These are phyloP conservation scores for Varanus komodoensis DNA, from an alignment of 2,113 vertebrate genomes.

Conservation along the genomic window DNA sequence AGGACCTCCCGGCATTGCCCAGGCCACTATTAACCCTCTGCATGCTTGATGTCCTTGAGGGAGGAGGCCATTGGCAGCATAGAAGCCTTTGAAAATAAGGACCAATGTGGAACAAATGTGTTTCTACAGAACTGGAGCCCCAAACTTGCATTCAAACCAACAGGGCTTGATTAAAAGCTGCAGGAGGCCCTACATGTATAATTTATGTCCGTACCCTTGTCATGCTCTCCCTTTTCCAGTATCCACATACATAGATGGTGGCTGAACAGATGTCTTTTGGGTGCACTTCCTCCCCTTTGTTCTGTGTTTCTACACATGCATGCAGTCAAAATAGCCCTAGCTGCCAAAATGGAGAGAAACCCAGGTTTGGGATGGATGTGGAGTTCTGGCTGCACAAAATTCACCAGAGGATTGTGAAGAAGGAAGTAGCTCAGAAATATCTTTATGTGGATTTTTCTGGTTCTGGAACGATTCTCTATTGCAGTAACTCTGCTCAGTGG, in stretches of 20 bases:
- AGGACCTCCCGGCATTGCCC: neutral
- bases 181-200: neutral
- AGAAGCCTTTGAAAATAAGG: neutral
- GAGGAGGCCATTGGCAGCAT: neutral
- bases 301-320: neutral
- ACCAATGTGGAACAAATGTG: neutral
- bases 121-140: neutral
- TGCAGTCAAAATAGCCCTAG: neutral
- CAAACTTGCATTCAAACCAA: neutral
- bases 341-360: neutral
- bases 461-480: neutral
- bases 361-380: neutral
- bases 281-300: neutral
- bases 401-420: neutral
- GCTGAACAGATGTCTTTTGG: neutral
- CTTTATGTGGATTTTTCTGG: neutral
- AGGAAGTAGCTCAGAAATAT: neutral
- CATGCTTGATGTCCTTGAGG: neutral
- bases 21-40: slow-evolving; percentile 1
- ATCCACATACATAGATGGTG: neutral
- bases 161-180: neutral
- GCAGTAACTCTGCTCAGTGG: neutral
- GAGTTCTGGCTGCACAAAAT: neutral
- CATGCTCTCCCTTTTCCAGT: neutral
- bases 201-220: neutral